Percentiles rank a stretch among this genome's conserved stretches.
Evolutionary conservation across 2,888 invertebrate genomes (phyloP).

Genomic region (Elysia crispata): DNA sequence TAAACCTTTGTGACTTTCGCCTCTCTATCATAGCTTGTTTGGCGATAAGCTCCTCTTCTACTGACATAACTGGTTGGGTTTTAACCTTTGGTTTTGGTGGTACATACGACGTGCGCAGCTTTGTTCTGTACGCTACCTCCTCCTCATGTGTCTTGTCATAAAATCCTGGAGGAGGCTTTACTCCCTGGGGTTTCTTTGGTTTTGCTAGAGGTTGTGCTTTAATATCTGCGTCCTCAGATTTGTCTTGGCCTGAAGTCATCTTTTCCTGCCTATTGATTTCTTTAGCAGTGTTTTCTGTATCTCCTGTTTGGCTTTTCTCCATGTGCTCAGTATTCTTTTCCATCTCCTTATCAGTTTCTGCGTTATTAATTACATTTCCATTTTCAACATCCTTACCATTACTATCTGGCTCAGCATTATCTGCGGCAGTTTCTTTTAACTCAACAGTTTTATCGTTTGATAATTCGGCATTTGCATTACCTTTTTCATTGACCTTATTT

Average conservation of each 20-base stretch:
- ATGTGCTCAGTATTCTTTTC: not conserved
- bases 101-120: not conserved
- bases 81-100: not conserved
- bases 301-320: no score
- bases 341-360: not conserved
- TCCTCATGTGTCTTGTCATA: no score
- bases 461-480: not conserved
- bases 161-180: no score
- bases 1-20: constrained; percentile 12
- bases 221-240: not conserved
- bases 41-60: not conserved
- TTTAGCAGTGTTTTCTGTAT: no score
- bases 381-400: not conserved
- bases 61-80: not conserved
- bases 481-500: not conserved
- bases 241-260: not conserved
- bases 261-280: not conserved
- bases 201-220: no score
- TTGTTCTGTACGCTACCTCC: no score
- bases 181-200: no score
- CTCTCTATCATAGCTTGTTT: constrained; percentile 5
- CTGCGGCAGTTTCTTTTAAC: no score
- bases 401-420: no score
- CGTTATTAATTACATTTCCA: not conserved
- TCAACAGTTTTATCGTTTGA: not conserved